Evolutionary conservation across 2,888 invertebrate genomes (phyloP).

Genomic region (Aspidiotus destructor): DNA sequence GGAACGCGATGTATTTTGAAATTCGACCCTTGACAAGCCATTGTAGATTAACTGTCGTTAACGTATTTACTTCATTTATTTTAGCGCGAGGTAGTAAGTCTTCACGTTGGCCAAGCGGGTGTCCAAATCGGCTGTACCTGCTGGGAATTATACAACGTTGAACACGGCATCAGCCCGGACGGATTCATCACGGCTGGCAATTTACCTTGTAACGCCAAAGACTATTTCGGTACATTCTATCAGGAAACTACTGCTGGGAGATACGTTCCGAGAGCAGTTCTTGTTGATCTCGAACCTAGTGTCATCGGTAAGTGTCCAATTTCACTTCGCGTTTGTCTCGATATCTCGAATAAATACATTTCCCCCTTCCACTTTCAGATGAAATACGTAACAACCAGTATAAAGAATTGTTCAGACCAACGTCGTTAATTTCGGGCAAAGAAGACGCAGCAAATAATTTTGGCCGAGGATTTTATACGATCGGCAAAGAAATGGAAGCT

Average conservation of each 20-base stretch:
- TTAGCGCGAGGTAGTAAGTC: slow-evolving; percentile 20
- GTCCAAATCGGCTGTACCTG: slow-evolving; percentile 38
- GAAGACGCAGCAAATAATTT: slow-evolving; percentile 26
- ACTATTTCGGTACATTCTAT: slow-evolving; percentile 45
- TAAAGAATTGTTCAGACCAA: slow-evolving; percentile 17
- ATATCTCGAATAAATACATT: no score
- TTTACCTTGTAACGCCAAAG: slow-evolving; percentile 43
- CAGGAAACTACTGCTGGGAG: slow-evolving; percentile 51
- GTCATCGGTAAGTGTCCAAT: slow-evolving; percentile 47
- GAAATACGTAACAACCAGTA: slow-evolving; percentile 27
- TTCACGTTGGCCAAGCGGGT: slow-evolving; percentile 24
- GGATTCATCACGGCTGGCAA: slow-evolving; percentile 49
- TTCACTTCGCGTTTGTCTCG: background rate
- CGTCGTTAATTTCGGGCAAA: slow-evolving; percentile 23
- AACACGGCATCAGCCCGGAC: slow-evolving; percentile 45
- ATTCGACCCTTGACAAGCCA: no score
- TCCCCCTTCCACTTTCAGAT: background rate
- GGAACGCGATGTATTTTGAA: no score
- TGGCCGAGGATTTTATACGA: slow-evolving; percentile 21
- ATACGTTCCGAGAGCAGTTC: slow-evolving; percentile 50
- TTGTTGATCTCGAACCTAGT: slow-evolving; percentile 56
- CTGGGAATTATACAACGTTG: slow-evolving; percentile 42
- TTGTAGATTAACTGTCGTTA: no score
- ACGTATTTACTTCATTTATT: no score
- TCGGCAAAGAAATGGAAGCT: slow-evolving; percentile 24